Percentiles rank a stretch among this genome's conserved stretches.
phyloP scores from a whole-genome alignment of 2,888 invertebrate species.

The Trissolcus brochymenae region DNA sequence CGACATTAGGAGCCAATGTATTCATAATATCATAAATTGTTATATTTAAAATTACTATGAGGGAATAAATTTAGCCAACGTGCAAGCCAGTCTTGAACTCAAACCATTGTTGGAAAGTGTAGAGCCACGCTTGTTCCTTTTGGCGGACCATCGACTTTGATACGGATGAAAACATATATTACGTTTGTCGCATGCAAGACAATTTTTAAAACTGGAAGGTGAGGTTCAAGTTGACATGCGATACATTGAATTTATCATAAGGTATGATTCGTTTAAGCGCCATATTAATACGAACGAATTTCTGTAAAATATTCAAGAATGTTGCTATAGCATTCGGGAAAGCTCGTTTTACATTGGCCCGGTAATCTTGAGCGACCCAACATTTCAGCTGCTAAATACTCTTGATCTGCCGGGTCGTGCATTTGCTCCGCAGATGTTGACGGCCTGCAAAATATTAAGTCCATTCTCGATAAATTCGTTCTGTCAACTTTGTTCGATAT shows the following conservation, averaged over 20 bases:
- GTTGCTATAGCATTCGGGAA: slow-evolving; percentile 67
- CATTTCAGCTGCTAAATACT: slow-evolving; percentile 70
- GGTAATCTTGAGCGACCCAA: slow-evolving; percentile 63
- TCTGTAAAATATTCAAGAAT: slow-evolving; percentile 70
- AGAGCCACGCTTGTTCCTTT: no score
- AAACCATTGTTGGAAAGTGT: no score
- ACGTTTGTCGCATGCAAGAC: neutral
- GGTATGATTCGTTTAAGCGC: slow-evolving; percentile 1
- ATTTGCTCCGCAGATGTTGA: slow-evolving; percentile 65
- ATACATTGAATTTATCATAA: slow-evolving; percentile 9
- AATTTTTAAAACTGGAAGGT: neutral
- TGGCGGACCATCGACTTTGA: no score
- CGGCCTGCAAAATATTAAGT: slow-evolving; percentile 62
- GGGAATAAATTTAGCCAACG: no score
- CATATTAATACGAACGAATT: slow-evolving; percentile 47
- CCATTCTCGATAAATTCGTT: slow-evolving; percentile 12
- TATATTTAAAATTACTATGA: no score
- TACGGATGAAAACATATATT: no score
- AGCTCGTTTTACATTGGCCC: slow-evolving; percentile 62
- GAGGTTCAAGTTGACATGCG: neutral
- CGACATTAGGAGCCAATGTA: no score
- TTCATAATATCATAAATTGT: no score
- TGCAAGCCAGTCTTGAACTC: no score
- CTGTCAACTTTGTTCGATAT: neutral
- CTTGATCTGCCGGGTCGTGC: slow-evolving; percentile 63